Conservation (phyloP, 2,888 invertebrate genomes). For the Tenodera sinensis region DNA sequence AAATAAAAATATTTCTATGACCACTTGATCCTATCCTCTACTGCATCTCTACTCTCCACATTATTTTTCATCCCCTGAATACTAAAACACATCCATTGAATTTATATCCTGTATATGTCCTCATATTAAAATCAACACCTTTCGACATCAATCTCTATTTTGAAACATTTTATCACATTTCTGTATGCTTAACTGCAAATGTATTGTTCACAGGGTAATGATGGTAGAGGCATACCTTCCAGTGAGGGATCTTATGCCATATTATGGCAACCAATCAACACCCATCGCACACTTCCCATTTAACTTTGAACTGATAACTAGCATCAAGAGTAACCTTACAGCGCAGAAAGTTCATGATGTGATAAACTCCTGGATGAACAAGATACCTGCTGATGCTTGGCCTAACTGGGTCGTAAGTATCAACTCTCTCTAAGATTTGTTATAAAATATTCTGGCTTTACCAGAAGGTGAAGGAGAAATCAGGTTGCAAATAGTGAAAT, state of each 20-base stretch:
- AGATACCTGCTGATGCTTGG: constrained; percentile 54
- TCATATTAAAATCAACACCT: no score
- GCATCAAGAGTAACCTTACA: constrained; percentile 45
- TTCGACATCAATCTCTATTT: no score
- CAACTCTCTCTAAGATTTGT: background rate
- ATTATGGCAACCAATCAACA: constrained; percentile 53
- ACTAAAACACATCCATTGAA: no score
- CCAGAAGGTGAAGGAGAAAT: no score
- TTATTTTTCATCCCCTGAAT: no score
- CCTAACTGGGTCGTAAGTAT: constrained; percentile 66
- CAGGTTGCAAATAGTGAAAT: no score
- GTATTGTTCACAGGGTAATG: constrained; percentile 46
- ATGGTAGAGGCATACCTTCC: constrained; percentile 61
- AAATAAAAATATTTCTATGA: no score
- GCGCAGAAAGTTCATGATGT: constrained; percentile 50
- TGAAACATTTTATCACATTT: no score
- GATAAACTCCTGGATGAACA: constrained; percentile 56
- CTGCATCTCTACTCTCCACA: no score
- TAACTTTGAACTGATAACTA: constrained; percentile 60
- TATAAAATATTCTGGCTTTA: no score
- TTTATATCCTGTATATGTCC: no score
- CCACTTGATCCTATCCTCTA: no score
- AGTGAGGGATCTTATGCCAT: constrained; percentile 54
- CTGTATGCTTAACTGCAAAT: background rate
- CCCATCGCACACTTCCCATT: constrained; percentile 61